Base-by-base conservation (phyloP, 2,888 invertebrate genomes). In the Hirudinaria manillensis region DNA sequence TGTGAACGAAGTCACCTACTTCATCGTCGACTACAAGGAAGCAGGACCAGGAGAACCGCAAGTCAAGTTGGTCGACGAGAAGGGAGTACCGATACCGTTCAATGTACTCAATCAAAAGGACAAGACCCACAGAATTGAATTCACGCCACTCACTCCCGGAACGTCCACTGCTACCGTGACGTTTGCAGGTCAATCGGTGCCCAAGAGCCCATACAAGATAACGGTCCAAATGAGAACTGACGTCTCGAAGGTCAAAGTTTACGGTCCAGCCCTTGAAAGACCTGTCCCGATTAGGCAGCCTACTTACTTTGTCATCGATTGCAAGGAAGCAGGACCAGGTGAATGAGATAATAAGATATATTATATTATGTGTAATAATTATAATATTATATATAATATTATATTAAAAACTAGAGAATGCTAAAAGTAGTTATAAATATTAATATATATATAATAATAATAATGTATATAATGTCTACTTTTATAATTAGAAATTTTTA, bases 21-120 rank as follows among this genome's bases (percentile, higher is more conserved):
- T 94, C 83, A 91, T 91, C 81, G 90, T 94, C 68, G 93, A 93
- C 84, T 91, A 92, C 77, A 90, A 91, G 70, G 90, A 91, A 81
- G 93, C 93, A 71, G 93, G 93, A 27, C 89, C 90, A 77, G 93
- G 91, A 29, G 71, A 75, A 66, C 74, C 76, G n/a, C 70, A 68
- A 27, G 32, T 76, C 27, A 70, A 29, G 29, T 45, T 76, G 56
- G 68, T 73, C 24, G 76, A 76, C 51, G 74, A 66, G 32, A 72
- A 72, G n/a, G 68, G 72, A 21, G 56, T 70, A 10, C 74, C 76
- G 19, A 68, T 76, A 1, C 55, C 67, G 10, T 74, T 74, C 65
- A 74, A 74, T 19, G 53, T 68, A n/a, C 45, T 76, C 36, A 74
- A 76, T 65, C 67, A 76, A 16, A 76, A 76, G 71, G 74, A 76